Conservation (phyloP, 2,797 vertebrate species). For the Ibycter americanus region DNA sequence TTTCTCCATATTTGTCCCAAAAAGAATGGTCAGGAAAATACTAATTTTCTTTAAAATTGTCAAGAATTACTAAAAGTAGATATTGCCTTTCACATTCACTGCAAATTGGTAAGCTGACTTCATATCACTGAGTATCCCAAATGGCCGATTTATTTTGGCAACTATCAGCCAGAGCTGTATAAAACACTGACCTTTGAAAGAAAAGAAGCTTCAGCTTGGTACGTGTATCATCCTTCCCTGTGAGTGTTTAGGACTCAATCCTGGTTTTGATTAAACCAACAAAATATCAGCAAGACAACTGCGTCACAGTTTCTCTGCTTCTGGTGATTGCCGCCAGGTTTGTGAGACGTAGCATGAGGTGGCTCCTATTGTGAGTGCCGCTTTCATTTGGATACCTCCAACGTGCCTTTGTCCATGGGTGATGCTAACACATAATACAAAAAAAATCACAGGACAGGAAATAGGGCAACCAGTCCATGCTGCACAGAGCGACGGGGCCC, state of each 20-base stretch:
- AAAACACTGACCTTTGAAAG: not conserved
- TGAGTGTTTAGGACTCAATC: not conserved
- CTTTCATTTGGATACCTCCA: not conserved
- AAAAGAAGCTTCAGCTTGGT: not conserved
- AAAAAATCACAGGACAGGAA: not conserved
- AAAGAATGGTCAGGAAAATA: not conserved
- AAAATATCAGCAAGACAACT: not conserved
- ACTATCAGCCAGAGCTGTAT: not conserved
- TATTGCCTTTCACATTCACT: not conserved
- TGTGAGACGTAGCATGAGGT: accelerated
- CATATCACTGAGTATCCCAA: not conserved
- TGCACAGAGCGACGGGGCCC: not conserved
- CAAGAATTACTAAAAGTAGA: not conserved
- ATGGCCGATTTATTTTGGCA: not conserved
- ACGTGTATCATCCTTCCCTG: not conserved
- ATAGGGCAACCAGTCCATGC: not conserved
- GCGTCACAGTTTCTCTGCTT: not conserved
- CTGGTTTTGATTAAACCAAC: not conserved
- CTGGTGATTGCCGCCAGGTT: not conserved
- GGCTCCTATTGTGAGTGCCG: too few species aligned
- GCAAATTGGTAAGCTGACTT: not conserved
- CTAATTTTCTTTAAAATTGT: not conserved
- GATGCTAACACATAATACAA: not conserved
- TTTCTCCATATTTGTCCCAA: not conserved
- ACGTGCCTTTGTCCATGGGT: not conserved